Evolutionary conservation across 2,113 vertebrate genomes (phyloP), one percentile per base, ranked within the genome.

Genomic region (Scophthalmus maximus): DNA sequence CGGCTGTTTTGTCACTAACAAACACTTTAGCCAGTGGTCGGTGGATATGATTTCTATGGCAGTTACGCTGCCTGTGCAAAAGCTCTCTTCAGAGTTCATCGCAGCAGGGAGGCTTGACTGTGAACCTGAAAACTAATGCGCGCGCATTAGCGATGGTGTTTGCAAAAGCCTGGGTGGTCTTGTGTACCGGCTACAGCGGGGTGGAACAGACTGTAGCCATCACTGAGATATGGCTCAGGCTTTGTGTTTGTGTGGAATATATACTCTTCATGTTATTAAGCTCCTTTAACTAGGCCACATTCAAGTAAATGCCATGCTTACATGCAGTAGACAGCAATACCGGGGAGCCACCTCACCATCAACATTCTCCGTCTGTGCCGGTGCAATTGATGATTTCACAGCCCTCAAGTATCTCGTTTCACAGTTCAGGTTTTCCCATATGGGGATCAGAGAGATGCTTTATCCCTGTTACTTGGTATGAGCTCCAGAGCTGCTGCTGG

Each of bases 141-240:
- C 58, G 58, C 29, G 66, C 18, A 11, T 78, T 65, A 65, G 60
- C 51, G 18, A 38, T 29, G 50, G 14, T 40, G 75, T 76, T 66
- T 20, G 50, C 69, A 68, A 78, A 44, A 83, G 11, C 66, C 23
- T 81, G 78, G 75, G 84, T 85, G 86, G 84, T 78, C 80, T 52
- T 55, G 76, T 78, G 57, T 60, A 62, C 77, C 36, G 46, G 38
- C 79, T 65, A 57, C 78, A 71, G 70, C 42, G 36, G 62, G 65
- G 18, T 52, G 62, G 74, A 81, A 56, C 78, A 63, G 52, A 52
- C 58, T 72, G 52, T 47, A 76, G 68, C 67, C 62, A 49, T 69
- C 17, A 42, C 34, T 69, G 20, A 68, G 68, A 75, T 83, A 73
- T 64, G 78, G 73, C 27, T 47, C 51, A 20, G 22, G 10, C 22